phyloP scores from a whole-genome alignment of 2,113 vertebrate genomes.

The Saimiri boliviensis region DNA sequence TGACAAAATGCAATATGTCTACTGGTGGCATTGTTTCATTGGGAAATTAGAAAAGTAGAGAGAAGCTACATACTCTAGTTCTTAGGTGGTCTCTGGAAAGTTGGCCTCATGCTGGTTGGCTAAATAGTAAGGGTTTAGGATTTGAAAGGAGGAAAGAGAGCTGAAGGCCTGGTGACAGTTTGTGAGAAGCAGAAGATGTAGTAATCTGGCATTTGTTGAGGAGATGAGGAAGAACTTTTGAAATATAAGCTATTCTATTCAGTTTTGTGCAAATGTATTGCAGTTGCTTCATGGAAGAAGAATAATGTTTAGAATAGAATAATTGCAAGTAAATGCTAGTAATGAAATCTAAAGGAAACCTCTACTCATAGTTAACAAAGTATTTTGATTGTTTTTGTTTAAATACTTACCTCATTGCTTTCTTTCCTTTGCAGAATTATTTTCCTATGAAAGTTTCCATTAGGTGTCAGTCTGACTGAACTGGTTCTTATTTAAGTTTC shows the following conservation, averaged over 20 bases:
- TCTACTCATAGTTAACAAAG: not conserved
- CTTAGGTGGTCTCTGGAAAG: not conserved
- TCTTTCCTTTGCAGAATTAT: conserved; percentile 35
- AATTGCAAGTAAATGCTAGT: not conserved
- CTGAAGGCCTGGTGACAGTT: not conserved
- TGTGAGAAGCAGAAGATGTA: not conserved
- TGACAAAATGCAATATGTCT: conserved; percentile 6
- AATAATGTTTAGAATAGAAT: conserved; percentile 8
- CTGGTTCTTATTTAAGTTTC: conserved; percentile 29
- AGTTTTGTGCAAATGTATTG: not conserved
- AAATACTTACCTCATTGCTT: conserved; percentile 31
- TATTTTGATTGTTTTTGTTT: conserved; percentile 31
- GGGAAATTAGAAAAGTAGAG: not conserved
- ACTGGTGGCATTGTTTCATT: conserved; percentile 40
- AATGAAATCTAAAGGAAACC: not conserved
- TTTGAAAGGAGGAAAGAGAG: not conserved
- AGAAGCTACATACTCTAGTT: not conserved
- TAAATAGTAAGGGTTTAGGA: not conserved
- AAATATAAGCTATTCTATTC: conserved; percentile 12
- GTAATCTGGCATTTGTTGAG: not conserved
- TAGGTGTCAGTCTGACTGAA: conserved; percentile 77
- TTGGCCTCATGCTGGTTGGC: not conserved
- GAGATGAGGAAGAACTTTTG: not conserved
- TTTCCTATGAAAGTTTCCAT: conserved; percentile 73
- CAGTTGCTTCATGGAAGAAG: conserved; percentile 1